phyloP scores from a whole-genome alignment of 2,888 invertebrate species.

The Acronicta leporina region DNA sequence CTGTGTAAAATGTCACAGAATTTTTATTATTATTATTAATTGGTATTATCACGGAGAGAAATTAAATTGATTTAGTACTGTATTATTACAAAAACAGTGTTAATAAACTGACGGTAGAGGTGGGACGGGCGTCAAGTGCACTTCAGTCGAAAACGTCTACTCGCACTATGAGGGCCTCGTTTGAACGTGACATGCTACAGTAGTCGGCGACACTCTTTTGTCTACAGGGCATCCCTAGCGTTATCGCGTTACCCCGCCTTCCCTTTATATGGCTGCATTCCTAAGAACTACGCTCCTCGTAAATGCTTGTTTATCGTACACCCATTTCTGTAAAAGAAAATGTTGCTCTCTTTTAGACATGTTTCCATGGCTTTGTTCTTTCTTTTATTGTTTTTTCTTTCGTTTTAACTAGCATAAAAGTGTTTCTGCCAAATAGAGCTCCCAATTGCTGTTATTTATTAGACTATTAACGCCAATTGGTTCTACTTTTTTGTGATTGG shows the following conservation, averaged over 20 bases:
- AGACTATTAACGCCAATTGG: constrained; percentile 37
- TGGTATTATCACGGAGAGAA: no score
- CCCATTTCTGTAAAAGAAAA: constrained; percentile 50
- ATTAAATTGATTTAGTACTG: background rate
- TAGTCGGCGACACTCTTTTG: constrained; percentile 61
- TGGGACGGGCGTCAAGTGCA: constrained; percentile 23
- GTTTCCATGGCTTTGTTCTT: constrained; percentile 49
- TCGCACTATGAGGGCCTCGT: constrained; percentile 28
- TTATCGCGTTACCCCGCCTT: constrained; percentile 66
- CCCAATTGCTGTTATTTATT: constrained; percentile 47
- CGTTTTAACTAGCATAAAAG: constrained; percentile 29
- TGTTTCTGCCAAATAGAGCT: constrained; percentile 28
- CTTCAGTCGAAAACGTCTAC: constrained; percentile 48
- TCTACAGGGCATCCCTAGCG: constrained; percentile 64
- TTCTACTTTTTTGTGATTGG: constrained; percentile 29
- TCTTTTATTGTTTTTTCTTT: constrained; percentile 34
- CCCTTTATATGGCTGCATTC: constrained; percentile 66
- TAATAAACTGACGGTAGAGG: constrained; percentile 32
- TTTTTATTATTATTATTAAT: no score
- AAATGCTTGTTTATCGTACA: constrained; percentile 55
- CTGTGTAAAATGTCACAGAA: no score
- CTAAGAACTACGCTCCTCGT: constrained; percentile 54
- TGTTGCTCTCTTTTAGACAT: constrained; percentile 49
- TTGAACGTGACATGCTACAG: constrained; percentile 56
- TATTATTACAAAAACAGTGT: constrained; percentile 5